These are phyloP conservation scores for Diplosoma virens DNA, from an alignment of 23 tunicate genomes.

Conservation along the genomic window DNA sequence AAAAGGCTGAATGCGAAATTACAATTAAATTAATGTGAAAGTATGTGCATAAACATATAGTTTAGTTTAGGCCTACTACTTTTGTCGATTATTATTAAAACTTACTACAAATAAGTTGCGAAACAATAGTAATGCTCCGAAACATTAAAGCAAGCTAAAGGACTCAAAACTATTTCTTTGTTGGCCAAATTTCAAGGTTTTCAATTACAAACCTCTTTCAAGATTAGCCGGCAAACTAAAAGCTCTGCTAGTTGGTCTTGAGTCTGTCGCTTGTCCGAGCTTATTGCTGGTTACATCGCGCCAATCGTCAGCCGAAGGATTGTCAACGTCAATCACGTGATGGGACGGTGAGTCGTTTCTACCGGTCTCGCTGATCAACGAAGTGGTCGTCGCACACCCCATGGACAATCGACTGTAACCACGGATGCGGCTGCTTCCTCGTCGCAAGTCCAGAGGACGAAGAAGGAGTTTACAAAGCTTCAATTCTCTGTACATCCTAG, in stretches of 20 bases:
- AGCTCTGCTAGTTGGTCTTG: slow-evolving; percentile 69
- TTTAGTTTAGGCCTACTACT: too few species aligned
- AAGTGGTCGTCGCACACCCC: slow-evolving; percentile 76
- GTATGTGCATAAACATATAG: too few species aligned
- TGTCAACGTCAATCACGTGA: slow-evolving; percentile 48
- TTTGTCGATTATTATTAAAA: too few species aligned
- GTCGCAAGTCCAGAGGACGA: slow-evolving; percentile 69
- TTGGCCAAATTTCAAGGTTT: too few species aligned
- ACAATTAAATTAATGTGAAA: too few species aligned
- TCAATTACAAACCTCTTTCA: slow-evolving; percentile 26
- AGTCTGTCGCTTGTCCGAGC: slow-evolving; percentile 1
- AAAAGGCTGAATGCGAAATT: too few species aligned
- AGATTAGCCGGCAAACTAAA: slow-evolving; percentile 75
- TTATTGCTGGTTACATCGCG: slow-evolving; percentile 49
- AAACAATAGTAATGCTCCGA: too few species aligned
- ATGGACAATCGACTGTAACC: slow-evolving; percentile 90
- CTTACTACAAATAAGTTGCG: too few species aligned
- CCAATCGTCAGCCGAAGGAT: slow-evolving; percentile 67
- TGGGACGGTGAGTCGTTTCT: slow-evolving; percentile 51
- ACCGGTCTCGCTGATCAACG: slow-evolving; percentile 35
- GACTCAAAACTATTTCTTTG: too few species aligned
- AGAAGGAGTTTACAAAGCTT: slow-evolving; percentile 70
- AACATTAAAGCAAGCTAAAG: too few species aligned
- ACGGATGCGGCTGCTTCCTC: slow-evolving; percentile 91
- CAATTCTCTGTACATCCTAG: slow-evolving; percentile 65